These are phyloP conservation scores for Cataglyphis altisquamis DNA, from an alignment of 2,888 invertebrate species.

Conservation along the genomic window DNA sequence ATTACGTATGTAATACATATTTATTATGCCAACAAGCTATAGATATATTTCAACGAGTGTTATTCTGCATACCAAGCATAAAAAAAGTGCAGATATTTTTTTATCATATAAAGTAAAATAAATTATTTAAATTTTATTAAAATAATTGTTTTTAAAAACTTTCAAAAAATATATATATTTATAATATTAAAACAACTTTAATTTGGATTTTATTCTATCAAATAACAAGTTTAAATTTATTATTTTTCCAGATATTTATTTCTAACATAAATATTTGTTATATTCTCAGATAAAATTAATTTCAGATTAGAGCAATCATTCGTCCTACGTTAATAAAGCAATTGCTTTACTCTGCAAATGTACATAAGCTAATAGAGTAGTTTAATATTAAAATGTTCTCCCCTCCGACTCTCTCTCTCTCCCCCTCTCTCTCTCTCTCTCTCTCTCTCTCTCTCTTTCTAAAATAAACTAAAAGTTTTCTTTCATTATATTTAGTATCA, in stretches of 20 bases:
- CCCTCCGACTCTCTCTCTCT: not conserved
- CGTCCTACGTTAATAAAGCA: slow-evolving; percentile 12
- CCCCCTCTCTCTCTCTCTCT: not conserved
- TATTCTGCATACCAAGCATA: not conserved
- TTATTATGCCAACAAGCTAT: not conserved
- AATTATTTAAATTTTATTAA: not conserved
- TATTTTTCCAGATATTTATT: not conserved
- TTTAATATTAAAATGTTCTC: not conserved
- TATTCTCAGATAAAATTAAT: not conserved
- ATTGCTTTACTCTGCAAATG: not conserved
- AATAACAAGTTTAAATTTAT: slow-evolving; percentile 1
- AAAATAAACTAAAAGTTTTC: slow-evolving; percentile 1
- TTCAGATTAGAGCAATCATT: slow-evolving; percentile 19
- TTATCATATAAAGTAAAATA: not conserved
- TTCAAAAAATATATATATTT: not conserved
- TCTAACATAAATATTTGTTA: not conserved
- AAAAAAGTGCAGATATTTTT: not conserved
- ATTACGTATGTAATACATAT: not conserved
- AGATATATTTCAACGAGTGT: slow-evolving; percentile 8
- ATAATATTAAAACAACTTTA: not conserved
- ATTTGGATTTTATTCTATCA: not conserved
- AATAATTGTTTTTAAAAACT: not conserved
- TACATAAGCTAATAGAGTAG: slow-evolving; percentile 13
- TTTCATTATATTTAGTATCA: not conserved
- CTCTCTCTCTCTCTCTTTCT: not conserved